Base-by-base conservation (phyloP, 2,888 invertebrate genomes). In the Cheilosia vernalis region DNA sequence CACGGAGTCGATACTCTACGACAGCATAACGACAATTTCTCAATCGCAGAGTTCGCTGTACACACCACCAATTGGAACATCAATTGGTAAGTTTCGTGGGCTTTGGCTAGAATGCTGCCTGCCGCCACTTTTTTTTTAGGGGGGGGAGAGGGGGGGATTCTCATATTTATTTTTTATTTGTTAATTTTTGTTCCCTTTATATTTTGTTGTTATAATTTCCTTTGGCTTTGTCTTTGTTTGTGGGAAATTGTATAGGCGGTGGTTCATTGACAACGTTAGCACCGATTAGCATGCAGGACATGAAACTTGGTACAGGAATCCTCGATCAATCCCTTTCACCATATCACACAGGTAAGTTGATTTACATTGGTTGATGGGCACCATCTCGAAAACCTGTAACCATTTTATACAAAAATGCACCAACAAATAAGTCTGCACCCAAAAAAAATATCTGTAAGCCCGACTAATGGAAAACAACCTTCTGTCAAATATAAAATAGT, bases 281-380 rank as follows among this genome's bases (percentile, higher is more conserved):
- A 88, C 95, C 95, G 88, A 94, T 95, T 92, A 95, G 94, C 92
- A 95, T 95, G 94, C 95, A 95, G 93, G 95, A 95, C 92, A 94
- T 95, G 93, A 95, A 95, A 93, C 93, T 95, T 89, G 94, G 94
- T 91, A 92, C 94, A 89, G 92, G 93, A 89, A 93, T 95, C 88
- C 93, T 95, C 92, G 95, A 95, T 88, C 94, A 94, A 88, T 93
- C 94, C 88, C 92, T 95, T 90, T 94, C 95, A 89, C 95, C 95
- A 87, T 95, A 95, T 91, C 95, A 95, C 91, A 93, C 95, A 93
- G 95, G 95, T 95, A 93, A 94, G 90, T 66, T 37, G 2, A 42
- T 2, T 15, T 56, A 17, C 47, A 40, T 58, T 30, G 63, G 19
- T 58, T 61, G 56, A 61, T 63, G 49, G 17, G 49, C 24, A 51